A percentile compares a stretch with the other conserved stretches of the same genome.
phyloP scores from a whole-genome alignment of 2,113 vertebrate species.

The Misgurnus mizolepis region DNA sequence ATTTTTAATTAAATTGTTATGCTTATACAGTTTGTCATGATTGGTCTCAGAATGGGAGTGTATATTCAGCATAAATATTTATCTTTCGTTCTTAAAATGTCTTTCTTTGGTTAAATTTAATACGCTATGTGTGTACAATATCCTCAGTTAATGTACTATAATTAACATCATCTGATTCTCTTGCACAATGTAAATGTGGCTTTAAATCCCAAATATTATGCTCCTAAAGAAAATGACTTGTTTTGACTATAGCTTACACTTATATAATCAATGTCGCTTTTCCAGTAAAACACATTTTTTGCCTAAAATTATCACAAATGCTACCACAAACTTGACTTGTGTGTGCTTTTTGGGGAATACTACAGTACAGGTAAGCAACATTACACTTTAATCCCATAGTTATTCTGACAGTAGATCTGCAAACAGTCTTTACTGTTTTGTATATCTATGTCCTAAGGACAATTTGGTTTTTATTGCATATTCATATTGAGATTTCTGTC shows the following conservation, averaged over 20 bases:
- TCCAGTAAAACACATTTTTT: background rate
- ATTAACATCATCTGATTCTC: background rate
- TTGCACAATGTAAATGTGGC: background rate
- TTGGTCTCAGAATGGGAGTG: too few species aligned
- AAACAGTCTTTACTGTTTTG: conserved; percentile 5
- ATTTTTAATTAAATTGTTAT: too few species aligned
- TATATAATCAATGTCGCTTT: background rate
- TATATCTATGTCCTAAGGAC: background rate
- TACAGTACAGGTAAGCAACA: background rate
- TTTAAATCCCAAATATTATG: background rate
- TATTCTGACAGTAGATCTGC: background rate
- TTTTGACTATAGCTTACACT: background rate
- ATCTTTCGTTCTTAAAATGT: too few species aligned
- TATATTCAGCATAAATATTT: too few species aligned
- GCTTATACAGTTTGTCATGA: too few species aligned
- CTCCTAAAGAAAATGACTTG: background rate
- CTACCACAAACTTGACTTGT: background rate
- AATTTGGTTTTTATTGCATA: background rate
- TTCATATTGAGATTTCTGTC: too few species aligned
- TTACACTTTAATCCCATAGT: background rate
- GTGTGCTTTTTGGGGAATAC: background rate
- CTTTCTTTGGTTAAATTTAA: too few species aligned
- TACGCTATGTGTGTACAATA: too few species aligned
- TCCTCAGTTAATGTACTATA: too few species aligned
- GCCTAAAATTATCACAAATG: background rate